Conservation (phyloP, 2,888 invertebrate species). For the Thecophora atra region DNA sequence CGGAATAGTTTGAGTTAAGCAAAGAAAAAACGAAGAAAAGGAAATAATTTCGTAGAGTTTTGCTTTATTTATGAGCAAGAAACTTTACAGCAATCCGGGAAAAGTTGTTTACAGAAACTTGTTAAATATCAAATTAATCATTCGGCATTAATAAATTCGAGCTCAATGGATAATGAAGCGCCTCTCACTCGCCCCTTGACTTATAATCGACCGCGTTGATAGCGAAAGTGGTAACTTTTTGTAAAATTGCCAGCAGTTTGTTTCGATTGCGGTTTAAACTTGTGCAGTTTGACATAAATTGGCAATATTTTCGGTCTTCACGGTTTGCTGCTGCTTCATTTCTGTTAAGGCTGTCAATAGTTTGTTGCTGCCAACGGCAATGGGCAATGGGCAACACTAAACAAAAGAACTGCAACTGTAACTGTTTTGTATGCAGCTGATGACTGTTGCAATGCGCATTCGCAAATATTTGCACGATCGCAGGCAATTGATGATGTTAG, state of each 20-base stretch:
- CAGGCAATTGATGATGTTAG: neutral
- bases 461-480: constrained; percentile 35
- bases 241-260: constrained; percentile 30
- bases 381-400: constrained; percentile 19
- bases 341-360: constrained; percentile 21
- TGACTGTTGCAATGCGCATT: constrained; percentile 29
- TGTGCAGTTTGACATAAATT: constrained; percentile 21
- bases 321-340: neutral
- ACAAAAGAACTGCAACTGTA: neutral
- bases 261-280: constrained; percentile 16
- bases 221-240: constrained; percentile 32
- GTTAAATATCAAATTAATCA: too few species aligned
- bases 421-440: constrained; percentile 31
- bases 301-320: neutral
- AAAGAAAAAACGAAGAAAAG: neutral
- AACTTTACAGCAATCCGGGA: too few species aligned
- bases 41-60: too few species aligned
- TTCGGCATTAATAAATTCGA: too few species aligned
- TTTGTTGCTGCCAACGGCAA: constrained; percentile 14
- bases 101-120: too few species aligned
- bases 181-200: neutral
- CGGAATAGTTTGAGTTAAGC: neutral
- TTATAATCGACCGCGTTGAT: constrained; percentile 21
- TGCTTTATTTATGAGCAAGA: too few species aligned
- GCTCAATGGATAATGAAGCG: neutral